phyloP scores from a whole-genome alignment of 2,797 vertebrate species.

The Heteromormyrus szaboi region DNA sequence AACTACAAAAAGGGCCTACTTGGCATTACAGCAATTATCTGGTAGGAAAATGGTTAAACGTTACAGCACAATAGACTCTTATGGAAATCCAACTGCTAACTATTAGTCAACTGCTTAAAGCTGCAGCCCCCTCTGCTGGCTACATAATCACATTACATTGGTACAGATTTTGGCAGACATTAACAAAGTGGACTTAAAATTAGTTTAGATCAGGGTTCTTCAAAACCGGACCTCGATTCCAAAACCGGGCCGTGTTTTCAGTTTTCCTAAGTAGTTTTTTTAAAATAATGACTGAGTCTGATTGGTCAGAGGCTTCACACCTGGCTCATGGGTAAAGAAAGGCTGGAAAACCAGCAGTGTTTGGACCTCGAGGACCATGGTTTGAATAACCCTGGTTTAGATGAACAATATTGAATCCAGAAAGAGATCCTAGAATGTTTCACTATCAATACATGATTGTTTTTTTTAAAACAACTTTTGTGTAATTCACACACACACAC shows the following conservation, averaged over 20 bases:
- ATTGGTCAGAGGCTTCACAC: too few species aligned
- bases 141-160: background rate
- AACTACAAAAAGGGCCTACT: background rate
- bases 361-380: too few species aligned
- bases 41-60: background rate
- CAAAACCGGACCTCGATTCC: too few species aligned
- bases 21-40: background rate
- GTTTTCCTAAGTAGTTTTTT: too few species aligned
- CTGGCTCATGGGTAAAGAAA: too few species aligned
- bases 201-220: too few species aligned
- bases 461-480: too few species aligned
- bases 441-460: background rate
- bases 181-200: background rate
- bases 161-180: background rate
- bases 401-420: background rate
- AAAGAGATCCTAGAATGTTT: background rate
- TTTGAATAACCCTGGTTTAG: background rate
- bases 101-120: background rate
- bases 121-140: slow-evolving; percentile 3
- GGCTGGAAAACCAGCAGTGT: too few species aligned
- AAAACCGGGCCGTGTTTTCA: too few species aligned
- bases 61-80: background rate
- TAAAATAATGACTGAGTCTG: background rate
- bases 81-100: background rate
- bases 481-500: too few species aligned